phyloP scores from a whole-genome alignment of 2,113 vertebrate genomes.

The Gorsachius goisagi region DNA sequence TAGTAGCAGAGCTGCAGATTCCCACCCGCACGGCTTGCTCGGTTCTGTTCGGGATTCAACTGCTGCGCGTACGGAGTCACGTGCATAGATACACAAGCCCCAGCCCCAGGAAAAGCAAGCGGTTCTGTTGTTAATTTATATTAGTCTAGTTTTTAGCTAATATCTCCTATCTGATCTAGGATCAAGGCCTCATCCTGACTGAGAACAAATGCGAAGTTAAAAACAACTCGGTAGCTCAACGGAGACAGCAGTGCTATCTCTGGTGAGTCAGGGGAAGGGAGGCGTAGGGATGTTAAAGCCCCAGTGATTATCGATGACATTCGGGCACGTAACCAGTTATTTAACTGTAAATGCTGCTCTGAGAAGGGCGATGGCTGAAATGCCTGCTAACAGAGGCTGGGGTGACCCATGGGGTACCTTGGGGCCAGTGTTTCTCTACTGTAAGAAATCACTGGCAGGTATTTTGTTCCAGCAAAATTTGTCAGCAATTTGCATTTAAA shows the following conservation, averaged over 20 bases:
- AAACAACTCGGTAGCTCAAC: neutral
- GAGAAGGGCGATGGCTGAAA: neutral
- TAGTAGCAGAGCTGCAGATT: neutral
- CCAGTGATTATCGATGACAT: fast-evolving
- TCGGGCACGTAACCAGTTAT: neutral
- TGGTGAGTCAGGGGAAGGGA: neutral
- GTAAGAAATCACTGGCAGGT: fast-evolving
- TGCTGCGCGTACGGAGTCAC: fast-evolving
- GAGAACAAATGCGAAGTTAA: neutral
- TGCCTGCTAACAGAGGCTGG: neutral
- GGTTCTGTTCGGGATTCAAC: neutral
- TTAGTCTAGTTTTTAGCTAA: neutral
- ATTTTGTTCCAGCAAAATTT: neutral
- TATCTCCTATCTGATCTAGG: neutral
- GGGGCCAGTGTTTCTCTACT: neutral
- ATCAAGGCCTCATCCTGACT: neutral
- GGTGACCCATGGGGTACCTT: neutral
- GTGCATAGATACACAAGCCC: fast-evolving
- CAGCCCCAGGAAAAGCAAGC: neutral
- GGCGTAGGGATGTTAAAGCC: neutral
- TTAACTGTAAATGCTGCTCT: neutral
- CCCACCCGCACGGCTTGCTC: fast-evolving
- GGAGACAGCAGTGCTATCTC: neutral
- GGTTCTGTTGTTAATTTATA: neutral
- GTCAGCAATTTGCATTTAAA: neutral